Base-by-base conservation (phyloP, 2,888 invertebrate genomes). In the Hemistola chrysoprasaria region DNA sequence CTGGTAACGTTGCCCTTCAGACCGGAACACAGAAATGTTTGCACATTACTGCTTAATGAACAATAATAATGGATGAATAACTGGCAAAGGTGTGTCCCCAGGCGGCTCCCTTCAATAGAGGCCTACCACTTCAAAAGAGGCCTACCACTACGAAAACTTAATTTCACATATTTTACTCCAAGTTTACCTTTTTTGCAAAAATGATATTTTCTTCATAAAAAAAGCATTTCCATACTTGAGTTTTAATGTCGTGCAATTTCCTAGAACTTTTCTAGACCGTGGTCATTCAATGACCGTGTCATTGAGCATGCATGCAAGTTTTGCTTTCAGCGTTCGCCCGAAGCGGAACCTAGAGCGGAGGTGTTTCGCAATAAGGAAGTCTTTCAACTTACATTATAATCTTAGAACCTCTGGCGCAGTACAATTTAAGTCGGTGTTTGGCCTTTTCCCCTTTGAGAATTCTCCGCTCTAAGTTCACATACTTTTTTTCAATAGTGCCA, bases 341-440 rank as follows among this genome's bases (percentile, higher is more conserved):
- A 26, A 50, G 60, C 57, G 50, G 49, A 53, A 46, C 56, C 59
- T 46, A 45, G 34, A 48, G 59, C 40, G 40, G 48, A 40, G 42
- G 44, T 52, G 40, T 45, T 45, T 45, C 40, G 39, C 51, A 48
- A 51, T 50, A 56, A 47, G 53, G 50, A 59, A 52, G 40, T 40
- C 61, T 64, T 65, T 70, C 50, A 68, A 55, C 47, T 55, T 40
- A 49, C 47, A 53, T 55, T 56, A 62, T 54, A 52, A 43, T 48
- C 47, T 33, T 33, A 40, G 40, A 46, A 46, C 40, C 42, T 38
- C 50, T 36, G 45, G 30, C 54, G 41, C 45, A 50, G 39, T 50
- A 47, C 50, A 43, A 47, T 53, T 53, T 37, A 31, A 47, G 34
- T 43, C 46, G 36, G 46, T 56, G 53, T 56, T 56, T 60, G 44